Evolutionary conservation across 2,113 vertebrate genomes (phyloP), one percentile per base, ranked within the genome.

Genomic region (Eulemur rufifrons): DNA sequence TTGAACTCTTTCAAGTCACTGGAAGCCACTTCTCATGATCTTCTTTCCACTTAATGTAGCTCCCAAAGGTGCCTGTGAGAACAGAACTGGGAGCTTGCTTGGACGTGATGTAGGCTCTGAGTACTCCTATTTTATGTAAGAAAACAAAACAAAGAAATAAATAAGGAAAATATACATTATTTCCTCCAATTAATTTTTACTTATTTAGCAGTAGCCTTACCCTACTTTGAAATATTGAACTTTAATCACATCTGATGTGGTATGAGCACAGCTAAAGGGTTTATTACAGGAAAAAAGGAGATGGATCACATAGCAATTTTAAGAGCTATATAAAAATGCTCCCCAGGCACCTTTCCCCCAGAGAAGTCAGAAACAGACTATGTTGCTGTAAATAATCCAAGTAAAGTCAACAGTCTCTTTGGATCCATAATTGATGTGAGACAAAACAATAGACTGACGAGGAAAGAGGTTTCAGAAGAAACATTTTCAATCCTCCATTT

Each of bases 381-480:
- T 63, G 21, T 39, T 84, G 15, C 45, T 42, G 87, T 95, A 92
- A 96, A 95, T 86, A 96, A 86, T 76, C 34, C 47, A 93, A 84
- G 45, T 20, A 45, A 95, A 89, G 74, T 74, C 68, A 66, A 34
- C 13, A 92, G 45, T 63, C 3, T 92, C 92, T 86, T 78, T 97
- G 90, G n/a, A 23, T 90, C 39, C 76, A 20, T 86, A 90, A 84
- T 14, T 89, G 56, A 86, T 69, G 29, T n/a, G 63, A 94, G 11
- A 52, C 25, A 52, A 95, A 77, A n/a, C 34, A 89, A 64, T 2
- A 23, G 32, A 21, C 14, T 18, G 25, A 3, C 3, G 3, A 54
- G 5, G 23, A 34, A 4, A 11, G 47, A 4, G 1, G 13, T 68
- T 86, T 18, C 10, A 81, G 18, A 80, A 66, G 20, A 90, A 93